Evolutionary conservation across 2,797 vertebrate species (phyloP), one percentile per base, ranked within the genome.

Genomic region (Typhlichthys eigenmanni): DNA sequence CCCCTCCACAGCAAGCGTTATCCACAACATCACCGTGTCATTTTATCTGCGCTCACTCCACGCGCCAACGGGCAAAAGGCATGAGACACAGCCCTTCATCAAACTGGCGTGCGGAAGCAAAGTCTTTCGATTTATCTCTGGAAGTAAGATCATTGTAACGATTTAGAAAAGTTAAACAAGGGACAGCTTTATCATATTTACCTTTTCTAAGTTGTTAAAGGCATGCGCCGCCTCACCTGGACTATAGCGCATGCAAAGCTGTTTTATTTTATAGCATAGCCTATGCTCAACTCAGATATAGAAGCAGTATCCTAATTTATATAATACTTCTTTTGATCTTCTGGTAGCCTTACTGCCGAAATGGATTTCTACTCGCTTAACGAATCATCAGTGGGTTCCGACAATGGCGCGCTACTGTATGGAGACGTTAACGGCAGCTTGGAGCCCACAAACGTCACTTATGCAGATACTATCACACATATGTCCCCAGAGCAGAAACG

Each of bases 361-460:
- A 92, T 93, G 91, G 91, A 91, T 72, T 64, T 84, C 7, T 74
- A 73, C 17, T 68, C 19, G 59, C 60, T 66, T 58, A 90, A 91
- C 64, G 83, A 88, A 47, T 89, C 87, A 1, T 77, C 64, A 1
- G n/a, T 60, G 17, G 67, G 75, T 8, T 29, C 74, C 0, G 85
- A 79, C 66, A 91, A 90, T 70, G 67, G 80, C 48, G 78, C 66
- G 49, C 66, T 74, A 10, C 74, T 84, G 55, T 83, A 62, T 58
- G 80, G 70, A 49, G 68, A 73, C 48, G 71, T 58, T 2, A 85
- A 87, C 71, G 68, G 83, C 45, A 91, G 84, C 78, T 45, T 84
- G 84, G 89, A 85, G 62, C 55, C 75, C 1, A 47, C 62, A 5
- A 88, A 88, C 82, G 34, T 65, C 84, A 89, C 85, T 78, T 92